These are phyloP conservation scores for Fistularia tabacaria DNA, from an alignment of 2,797 vertebrate genomes.

Conservation along the genomic window DNA sequence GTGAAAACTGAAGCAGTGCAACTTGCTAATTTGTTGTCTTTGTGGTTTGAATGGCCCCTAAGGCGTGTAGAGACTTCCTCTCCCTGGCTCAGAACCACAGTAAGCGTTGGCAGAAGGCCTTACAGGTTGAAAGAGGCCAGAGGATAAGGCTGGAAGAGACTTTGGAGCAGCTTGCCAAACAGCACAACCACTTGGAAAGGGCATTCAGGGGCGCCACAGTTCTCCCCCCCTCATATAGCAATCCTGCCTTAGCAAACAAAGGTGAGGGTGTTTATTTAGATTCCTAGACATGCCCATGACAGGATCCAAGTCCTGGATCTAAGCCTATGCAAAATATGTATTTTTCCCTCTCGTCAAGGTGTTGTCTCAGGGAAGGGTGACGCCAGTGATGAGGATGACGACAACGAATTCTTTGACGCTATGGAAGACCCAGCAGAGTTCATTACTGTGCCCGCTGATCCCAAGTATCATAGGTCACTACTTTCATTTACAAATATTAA, in stretches of 20 bases:
- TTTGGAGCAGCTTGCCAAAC: constrained; percentile 92
- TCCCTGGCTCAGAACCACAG: constrained; percentile 88
- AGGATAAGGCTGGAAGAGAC: constrained; percentile 93
- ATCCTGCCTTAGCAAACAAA: constrained; percentile 74
- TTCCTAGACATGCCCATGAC: too few relatives aligned
- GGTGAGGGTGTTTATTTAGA: constrained; percentile 57
- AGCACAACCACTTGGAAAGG: constrained; percentile 94
- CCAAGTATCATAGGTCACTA: constrained; percentile 88
- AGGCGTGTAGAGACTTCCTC: constrained; percentile 94
- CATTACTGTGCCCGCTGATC: constrained; percentile 85
- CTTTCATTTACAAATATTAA: not conserved
- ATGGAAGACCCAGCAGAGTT: constrained; percentile 86
- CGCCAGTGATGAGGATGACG: constrained; percentile 91
- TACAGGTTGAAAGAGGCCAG: constrained; percentile 90
- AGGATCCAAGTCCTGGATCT: too few relatives aligned
- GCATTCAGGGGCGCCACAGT: constrained; percentile 92
- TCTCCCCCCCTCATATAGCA: constrained; percentile 75
- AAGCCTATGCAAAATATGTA: not conserved
- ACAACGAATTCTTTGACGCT: constrained; percentile 93
- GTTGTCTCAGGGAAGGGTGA: constrained; percentile 80
- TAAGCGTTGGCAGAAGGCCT: constrained; percentile 93
- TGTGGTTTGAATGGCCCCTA: not conserved
- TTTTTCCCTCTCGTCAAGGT: constrained; percentile 35
- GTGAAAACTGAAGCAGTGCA: not conserved
- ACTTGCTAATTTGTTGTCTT: constrained; percentile 7